A percentile compares a stretch with the other conserved stretches of the same genome.
Evolutionary conservation across 2,888 invertebrate species (phyloP).

Genomic region (Celastrina argiolus): DNA sequence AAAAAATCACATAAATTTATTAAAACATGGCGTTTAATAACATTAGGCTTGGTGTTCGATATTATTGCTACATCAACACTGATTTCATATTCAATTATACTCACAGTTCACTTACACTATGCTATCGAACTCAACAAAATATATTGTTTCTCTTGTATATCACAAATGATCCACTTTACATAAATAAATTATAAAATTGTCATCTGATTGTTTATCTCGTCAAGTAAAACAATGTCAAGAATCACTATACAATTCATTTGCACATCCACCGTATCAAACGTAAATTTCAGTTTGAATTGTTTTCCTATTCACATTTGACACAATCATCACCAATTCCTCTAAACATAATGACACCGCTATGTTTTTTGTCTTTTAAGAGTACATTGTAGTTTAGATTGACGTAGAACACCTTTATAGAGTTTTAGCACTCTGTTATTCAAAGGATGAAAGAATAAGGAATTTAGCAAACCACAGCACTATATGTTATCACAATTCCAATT

Average conservation of each 20-base stretch:
- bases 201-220: constrained; percentile 63
- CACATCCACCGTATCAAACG: constrained; percentile 68
- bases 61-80: constrained; percentile 49
- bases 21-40: constrained; percentile 60
- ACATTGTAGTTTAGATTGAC: constrained; percentile 55
- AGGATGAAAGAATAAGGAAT: neutral
- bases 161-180: constrained; percentile 71
- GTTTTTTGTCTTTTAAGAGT: constrained; percentile 67
- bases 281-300: constrained; percentile 61
- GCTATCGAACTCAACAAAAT: constrained; percentile 56
- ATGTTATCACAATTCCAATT: constrained; percentile 3
- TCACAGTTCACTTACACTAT: constrained; percentile 25
- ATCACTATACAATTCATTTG: constrained; percentile 70
- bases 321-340: constrained; percentile 67
- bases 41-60: constrained; percentile 61
- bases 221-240: constrained; percentile 70
- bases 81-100: constrained; percentile 44
- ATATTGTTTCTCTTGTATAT: constrained; percentile 58
- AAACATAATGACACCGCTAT: constrained; percentile 60
- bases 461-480: neutral
- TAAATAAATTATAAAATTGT: constrained; percentile 76
- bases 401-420: constrained; percentile 39
- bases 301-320: constrained; percentile 62
- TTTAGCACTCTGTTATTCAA: neutral
- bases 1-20: constrained; percentile 66